phyloP scores from a whole-genome alignment of 2,888 invertebrate genomes.

The Sericinus montela region DNA sequence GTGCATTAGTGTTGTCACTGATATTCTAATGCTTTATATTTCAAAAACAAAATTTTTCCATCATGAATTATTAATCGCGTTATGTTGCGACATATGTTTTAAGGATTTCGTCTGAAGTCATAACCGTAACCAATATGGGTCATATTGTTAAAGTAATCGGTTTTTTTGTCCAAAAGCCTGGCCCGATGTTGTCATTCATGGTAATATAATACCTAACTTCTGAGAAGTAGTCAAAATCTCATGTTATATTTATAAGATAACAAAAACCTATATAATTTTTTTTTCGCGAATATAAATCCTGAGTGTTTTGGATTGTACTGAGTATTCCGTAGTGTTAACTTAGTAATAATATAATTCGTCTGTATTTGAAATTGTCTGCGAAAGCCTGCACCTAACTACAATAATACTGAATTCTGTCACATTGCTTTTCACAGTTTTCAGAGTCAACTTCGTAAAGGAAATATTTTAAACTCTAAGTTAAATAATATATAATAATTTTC shows the following conservation, averaged over 20 bases:
- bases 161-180: constrained; percentile 11
- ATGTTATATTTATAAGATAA: constrained; percentile 10
- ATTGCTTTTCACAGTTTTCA: too few relatives aligned
- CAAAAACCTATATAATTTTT: constrained; percentile 1
- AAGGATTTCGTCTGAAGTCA: constrained; percentile 7
- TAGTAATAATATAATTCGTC: background rate
- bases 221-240: constrained; percentile 2
- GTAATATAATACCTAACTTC: constrained; percentile 9
- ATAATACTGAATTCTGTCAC: too few relatives aligned
- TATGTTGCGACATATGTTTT: constrained; percentile 7
- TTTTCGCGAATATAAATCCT: constrained; percentile 1
- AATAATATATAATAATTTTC: too few relatives aligned
- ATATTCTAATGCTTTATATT: constrained; percentile 6
- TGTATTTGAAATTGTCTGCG: too few relatives aligned
- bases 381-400: too few relatives aligned
- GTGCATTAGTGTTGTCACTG: background rate
- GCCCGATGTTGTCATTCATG: constrained; percentile 6
- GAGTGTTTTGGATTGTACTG: too few relatives aligned
- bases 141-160: constrained; percentile 10
- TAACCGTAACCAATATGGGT: constrained; percentile 11
- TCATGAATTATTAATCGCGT: constrained; percentile 10
- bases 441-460: too few relatives aligned
- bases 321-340: too few relatives aligned
- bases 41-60: constrained; percentile 2
- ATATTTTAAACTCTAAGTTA: too few relatives aligned